These are phyloP conservation scores for Ailuropoda melanoleuca DNA, from an alignment of 2,113 vertebrate species.

Conservation along the genomic window DNA sequence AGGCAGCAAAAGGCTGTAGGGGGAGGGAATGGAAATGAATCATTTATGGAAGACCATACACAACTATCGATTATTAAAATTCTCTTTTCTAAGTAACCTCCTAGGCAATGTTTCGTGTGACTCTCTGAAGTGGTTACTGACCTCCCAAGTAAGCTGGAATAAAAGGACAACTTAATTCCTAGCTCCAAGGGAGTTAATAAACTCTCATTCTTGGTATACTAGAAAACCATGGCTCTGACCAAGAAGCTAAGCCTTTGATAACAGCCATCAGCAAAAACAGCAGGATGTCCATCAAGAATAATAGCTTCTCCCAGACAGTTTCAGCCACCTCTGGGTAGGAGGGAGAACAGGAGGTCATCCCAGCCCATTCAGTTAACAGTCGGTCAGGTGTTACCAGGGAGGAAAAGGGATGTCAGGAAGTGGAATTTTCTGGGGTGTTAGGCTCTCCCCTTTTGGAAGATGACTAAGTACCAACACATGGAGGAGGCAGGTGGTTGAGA, in stretches of 20 bases:
- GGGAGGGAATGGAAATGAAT: background rate
- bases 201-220: background rate
- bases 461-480: background rate
- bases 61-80: background rate
- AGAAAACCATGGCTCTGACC: background rate
- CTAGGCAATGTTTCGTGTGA: background rate
- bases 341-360: background rate
- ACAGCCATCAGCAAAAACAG: background rate
- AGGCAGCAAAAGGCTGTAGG: background rate
- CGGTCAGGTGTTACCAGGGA: background rate
- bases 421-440: background rate
- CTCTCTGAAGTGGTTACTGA: background rate
- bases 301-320: background rate
- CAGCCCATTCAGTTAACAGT: background rate
- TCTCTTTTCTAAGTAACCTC: background rate
- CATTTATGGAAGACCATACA: slow-evolving; percentile 20
- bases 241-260: background rate
- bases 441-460: background rate
- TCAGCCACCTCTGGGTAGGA: background rate
- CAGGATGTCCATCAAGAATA: background rate
- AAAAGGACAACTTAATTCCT: slow-evolving; percentile 23
- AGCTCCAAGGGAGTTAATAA: background rate
- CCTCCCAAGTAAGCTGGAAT: background rate
- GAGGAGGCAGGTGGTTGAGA: background rate
- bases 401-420: background rate